Base-by-base conservation (phyloP, 2,888 invertebrate genomes). In the Meandrusa payeni region DNA sequence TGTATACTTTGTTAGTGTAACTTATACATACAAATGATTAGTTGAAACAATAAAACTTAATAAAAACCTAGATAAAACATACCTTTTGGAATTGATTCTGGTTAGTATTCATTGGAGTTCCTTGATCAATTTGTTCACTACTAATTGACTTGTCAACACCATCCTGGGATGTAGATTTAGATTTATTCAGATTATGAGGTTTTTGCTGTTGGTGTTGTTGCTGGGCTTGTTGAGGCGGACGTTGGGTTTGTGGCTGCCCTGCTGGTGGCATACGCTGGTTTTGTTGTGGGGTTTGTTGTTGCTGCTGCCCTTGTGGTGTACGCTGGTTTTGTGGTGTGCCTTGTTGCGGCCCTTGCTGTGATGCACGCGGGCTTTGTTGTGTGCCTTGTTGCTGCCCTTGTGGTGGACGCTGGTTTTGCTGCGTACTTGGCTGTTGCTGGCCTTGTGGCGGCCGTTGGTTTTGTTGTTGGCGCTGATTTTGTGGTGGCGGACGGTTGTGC, bases 91-190 rank as follows among this genome's bases (percentile, higher is more conserved):
- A 72, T 44, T 65, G 67, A 37, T 64, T 70, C 46, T 64, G 66
- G 46, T 64, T 61, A 43, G 26, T 24, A 37, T 50, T 61, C n/a
- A n/a, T n/a, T n/a, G n/a, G n/a, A 12, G 59, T 60, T 23, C 56
- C 58, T 46, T 63, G 64, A 38, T 57, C 69, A 39, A 73, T 69
- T 12, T 63, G 67, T 38, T 78, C 73, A 51, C 54, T 60, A 54
- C 58, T 57, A 9, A 55, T 47, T 46, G 65, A 59, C 41, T 78
- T 77, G 50, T 81, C 81, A 47, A 76, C 72, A 46, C 67, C 69
- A 41, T 82, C 81, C 40, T 68, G 62, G 1, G 74, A 54, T 3
- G 65, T 68, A 17, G 46, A 50, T 43, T 73, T 75, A 0, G 54
- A 23, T 27, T 59, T 64, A 15, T 12, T 26, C 10, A 46, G 49